These are phyloP conservation scores for Pseudomyrmex dendroicus DNA, from an alignment of 1,140 invertebrate species.

Conservation along the genomic window DNA sequence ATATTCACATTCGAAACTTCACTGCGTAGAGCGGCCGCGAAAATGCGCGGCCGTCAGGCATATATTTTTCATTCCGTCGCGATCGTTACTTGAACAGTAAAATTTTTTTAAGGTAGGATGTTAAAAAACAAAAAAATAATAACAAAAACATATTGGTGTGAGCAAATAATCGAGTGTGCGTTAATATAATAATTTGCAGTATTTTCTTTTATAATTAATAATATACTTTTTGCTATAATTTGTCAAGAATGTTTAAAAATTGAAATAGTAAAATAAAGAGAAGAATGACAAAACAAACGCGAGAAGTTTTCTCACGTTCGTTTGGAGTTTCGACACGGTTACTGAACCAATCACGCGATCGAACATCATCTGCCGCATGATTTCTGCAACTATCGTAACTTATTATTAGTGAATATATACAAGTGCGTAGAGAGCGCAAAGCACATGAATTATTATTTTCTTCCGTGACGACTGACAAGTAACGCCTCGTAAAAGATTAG, in stretches of 20 bases:
- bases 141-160: neutral
- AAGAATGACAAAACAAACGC: neutral
- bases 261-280: too few relatives aligned
- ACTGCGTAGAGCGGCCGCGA: neutral
- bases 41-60: neutral
- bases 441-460: constrained; percentile 62
- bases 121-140: too few relatives aligned
- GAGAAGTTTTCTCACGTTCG: constrained; percentile 45
- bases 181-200: neutral
- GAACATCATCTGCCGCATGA: constrained; percentile 51
- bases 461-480: constrained; percentile 70
- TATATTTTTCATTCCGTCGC: constrained; percentile 20
- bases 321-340: neutral
- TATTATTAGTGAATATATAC: constrained; percentile 68
- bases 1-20: constrained; percentile 40
- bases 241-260: too few relatives aligned
- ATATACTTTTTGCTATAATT: too few relatives aligned
- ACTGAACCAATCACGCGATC: constrained; percentile 49
- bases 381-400: constrained; percentile 35
- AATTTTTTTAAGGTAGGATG: neutral
- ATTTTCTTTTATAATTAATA: neutral
- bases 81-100: neutral
- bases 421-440: constrained; percentile 58
- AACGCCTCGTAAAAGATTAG: constrained; percentile 74
- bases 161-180: neutral